Evolutionary conservation across 2,797 vertebrate genomes (phyloP), one percentile per base, ranked within the genome.

Genomic region (Jordanella pulchra): DNA sequence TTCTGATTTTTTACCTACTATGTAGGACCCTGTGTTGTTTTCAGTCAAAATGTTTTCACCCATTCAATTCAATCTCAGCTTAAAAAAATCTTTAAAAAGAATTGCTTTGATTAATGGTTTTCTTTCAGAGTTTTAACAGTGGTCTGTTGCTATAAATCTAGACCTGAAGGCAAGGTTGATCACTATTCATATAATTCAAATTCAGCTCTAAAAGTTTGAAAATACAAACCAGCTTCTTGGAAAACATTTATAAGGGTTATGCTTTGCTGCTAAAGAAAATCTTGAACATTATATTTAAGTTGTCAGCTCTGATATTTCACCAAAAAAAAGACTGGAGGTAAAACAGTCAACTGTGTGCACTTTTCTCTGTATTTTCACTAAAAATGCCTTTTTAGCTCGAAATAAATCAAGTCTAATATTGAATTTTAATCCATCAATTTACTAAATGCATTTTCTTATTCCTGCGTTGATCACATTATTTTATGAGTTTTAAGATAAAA

Each of bases 11-110:
- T 73, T 55, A 45, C 53, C 66, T 30, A 51, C 64, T 50, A 17
- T 63, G 5, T 77, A 68, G 21, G 78, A 71, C 69, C 60, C 67
- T 67, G 50, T 66, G 67, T 66, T 79, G 74, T 71, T 78, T 78
- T 42, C 68, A 75, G n/a, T 28, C 21, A 74, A 54, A 51, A 76
- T 32, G 15, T 53, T 72, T 77, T 58, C 45, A 61, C 48, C n/a
- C 58, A 48, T 72, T 73, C 64, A 28, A 67, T 48, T 39, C 58
- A 44, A 58, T 73, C 15, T 77, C 53, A 67, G 78, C 63, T 72
- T 63, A 11, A 25, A 44, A 67, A n/a, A 50, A 71, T 53, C 55
- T 65, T 47, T 67, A 53, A 39, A 39, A 7, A 39, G 5, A 39
- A 39, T 39, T 5, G 35, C 9, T 39, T 39, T 39, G 35, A 39